Evolutionary conservation across 1,140 invertebrate species (phyloP).

Genomic region (Aradophagus sp.): DNA sequence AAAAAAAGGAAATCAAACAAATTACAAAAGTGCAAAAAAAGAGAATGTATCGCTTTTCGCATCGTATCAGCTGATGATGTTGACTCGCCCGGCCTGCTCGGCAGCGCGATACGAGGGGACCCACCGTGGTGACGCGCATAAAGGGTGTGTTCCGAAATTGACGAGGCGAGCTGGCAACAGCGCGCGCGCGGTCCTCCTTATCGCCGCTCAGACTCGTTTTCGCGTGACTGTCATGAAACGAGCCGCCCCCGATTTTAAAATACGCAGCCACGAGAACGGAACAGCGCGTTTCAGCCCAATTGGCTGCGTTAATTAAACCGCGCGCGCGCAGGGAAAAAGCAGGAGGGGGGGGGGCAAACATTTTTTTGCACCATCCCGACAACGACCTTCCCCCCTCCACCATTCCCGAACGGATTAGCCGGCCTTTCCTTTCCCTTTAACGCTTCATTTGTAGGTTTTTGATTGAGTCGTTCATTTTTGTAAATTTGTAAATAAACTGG

Average conservation of each 20-base stretch:
- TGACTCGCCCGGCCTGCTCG: conserved; percentile 20
- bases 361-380: no score
- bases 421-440: no score
- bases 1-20: no score
- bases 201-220: conserved; percentile 64
- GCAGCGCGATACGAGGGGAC: conserved; percentile 27
- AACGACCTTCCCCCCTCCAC: no score
- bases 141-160: conserved; percentile 62
- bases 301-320: conserved; percentile 26
- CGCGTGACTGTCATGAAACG: conserved; percentile 65
- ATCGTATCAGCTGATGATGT: conserved; percentile 36
- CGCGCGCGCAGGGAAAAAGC: conserved; percentile 5
- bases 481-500: not conserved
- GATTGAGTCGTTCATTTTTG: not conserved
- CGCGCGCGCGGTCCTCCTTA: conserved; percentile 61
- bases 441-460: no score
- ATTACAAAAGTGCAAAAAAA: no score
- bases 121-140: conserved; percentile 34
- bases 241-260: conserved; percentile 53
- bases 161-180: conserved; percentile 62
- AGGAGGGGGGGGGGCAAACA: no score
- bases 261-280: conserved; percentile 15
- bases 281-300: conserved; percentile 32
- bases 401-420: no score
- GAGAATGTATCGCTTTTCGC: no score